Evolutionary conservation across 2,888 invertebrate species (phyloP), one percentile per base, ranked within the genome.

Genomic region (Cryptus viduatorius): DNA sequence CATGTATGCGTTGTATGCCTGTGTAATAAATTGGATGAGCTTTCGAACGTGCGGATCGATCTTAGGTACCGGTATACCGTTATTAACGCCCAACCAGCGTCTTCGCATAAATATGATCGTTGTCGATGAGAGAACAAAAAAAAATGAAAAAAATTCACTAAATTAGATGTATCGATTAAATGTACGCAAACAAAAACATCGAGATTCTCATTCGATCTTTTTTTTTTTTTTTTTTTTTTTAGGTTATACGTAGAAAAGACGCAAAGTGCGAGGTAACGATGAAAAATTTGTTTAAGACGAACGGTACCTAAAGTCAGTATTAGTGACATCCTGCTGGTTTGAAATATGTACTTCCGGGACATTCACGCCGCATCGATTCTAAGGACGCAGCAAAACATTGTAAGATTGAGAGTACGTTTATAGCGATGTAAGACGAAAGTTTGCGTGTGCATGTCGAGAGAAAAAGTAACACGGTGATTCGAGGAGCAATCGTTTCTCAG

Each of bases 301-400:
- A 61, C 69, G 78, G 78, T 79, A 75, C 81, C 84, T 79, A 84
- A 82, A 82, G 81, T 84, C 84, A 84, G 84, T 84, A 84, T 84
- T 84, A 84, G 81, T 82, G 84, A 84, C 78, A 84, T 84, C 84
- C 84, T 84, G 84, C 84, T 82, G 81, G 79, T 84, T 84, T 77
- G 84, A 84, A 81, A 84, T 84, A 79, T 84, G 84, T 84, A 84
- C 84, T 84, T 84, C 81, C 84, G 84, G 81, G 79, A 84, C 81
- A 75, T 84, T 77, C 80, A 77, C 77, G 76, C 79, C 75, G 81
- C 81, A 69, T 75, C 69, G 4, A 50, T 69, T 59, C 50, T 73
- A 69, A 75, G 37, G 64, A 73, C 73, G 73, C 78, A 73, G 42
- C 69, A 50, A 65, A 71, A 37, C 48, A 53, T 53, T 71, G 71